These are phyloP conservation scores for Macrobrachium rosenbergii DNA, from an alignment of 1,140 invertebrate species.

Conservation along the genomic window DNA sequence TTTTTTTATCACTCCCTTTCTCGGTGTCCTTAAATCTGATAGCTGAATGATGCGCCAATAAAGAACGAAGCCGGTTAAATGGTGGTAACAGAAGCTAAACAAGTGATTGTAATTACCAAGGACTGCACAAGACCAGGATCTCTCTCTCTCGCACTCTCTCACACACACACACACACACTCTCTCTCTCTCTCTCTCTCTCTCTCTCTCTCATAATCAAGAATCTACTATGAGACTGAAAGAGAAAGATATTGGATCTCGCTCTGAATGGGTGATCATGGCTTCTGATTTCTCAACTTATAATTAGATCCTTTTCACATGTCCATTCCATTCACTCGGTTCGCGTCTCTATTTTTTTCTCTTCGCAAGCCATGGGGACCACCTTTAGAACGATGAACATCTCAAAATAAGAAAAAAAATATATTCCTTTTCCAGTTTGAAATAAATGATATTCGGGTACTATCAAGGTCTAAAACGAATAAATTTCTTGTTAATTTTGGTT, in stretches of 20 bases:
- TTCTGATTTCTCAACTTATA: constrained; percentile 13
- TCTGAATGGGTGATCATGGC: not conserved
- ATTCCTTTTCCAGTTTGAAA: too few species aligned
- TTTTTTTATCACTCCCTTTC: not conserved
- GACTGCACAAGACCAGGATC: not conserved
- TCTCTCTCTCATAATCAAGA: constrained; percentile 7
- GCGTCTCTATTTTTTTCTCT: too few species aligned
- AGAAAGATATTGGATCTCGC: not conserved
- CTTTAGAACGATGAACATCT: too few species aligned
- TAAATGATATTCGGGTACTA: too few species aligned
- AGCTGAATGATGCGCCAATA: constrained; percentile 19
- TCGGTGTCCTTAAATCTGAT: not conserved
- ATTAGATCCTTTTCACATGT: constrained; percentile 5
- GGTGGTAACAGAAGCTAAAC: constrained; percentile 29
- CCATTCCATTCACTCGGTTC: not conserved
- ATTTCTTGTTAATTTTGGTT: too few species aligned
- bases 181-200: not conserved
- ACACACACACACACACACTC: too few species aligned
- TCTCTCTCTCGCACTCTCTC: too few species aligned
- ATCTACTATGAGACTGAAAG: not conserved
- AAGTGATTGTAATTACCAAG: constrained; percentile 30
- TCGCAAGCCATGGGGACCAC: too few species aligned
- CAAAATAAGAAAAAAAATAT: too few species aligned
- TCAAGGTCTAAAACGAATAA: too few species aligned
- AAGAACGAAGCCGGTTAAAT: constrained; percentile 1